Conservation (phyloP, 2,113 vertebrate species). For the Nycticebus coucang region DNA sequence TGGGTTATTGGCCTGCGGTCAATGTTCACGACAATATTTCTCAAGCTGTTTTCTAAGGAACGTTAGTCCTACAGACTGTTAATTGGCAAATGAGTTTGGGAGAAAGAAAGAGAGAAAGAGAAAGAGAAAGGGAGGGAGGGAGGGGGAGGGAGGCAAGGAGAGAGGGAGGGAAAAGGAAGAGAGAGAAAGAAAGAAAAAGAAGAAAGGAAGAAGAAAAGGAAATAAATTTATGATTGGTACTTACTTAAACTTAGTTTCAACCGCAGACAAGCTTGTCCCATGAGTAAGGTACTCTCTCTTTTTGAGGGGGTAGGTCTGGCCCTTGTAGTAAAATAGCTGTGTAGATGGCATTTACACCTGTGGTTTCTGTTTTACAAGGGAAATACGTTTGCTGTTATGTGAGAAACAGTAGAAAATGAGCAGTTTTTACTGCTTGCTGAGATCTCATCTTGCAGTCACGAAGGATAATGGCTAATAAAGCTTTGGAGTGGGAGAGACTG, state of each 20-base stretch:
- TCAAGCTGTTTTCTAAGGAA: neutral
- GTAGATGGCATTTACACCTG: conserved; percentile 48
- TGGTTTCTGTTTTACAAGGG: conserved; percentile 74
- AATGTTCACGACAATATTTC: neutral
- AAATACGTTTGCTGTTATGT: conserved; percentile 81
- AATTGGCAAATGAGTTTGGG: neutral
- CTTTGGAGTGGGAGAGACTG: conserved; percentile 60
- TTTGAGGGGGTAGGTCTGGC: neutral
- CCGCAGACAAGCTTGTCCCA: neutral
- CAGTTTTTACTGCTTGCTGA: conserved; percentile 74
- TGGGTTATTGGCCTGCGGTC: neutral
- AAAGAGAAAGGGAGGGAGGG: neutral
- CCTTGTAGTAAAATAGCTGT: neutral
- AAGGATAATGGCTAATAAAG: conserved; percentile 79
- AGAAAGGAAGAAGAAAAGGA: too few species aligned
- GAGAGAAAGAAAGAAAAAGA: accelerated
- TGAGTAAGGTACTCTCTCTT: neutral
- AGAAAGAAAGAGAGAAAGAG: neutral
- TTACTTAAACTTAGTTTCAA: conserved; percentile 4
- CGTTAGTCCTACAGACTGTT: neutral
- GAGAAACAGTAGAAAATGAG: conserved; percentile 80
- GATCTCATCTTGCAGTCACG: conserved; percentile 70
- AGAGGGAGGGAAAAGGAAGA: too few species aligned
- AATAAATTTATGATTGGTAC: neutral
- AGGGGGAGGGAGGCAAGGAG: too few species aligned